Evolutionary conservation across 1,140 invertebrate species (phyloP), one percentile per base, ranked within the genome.

Genomic region (Pinna nobilis): DNA sequence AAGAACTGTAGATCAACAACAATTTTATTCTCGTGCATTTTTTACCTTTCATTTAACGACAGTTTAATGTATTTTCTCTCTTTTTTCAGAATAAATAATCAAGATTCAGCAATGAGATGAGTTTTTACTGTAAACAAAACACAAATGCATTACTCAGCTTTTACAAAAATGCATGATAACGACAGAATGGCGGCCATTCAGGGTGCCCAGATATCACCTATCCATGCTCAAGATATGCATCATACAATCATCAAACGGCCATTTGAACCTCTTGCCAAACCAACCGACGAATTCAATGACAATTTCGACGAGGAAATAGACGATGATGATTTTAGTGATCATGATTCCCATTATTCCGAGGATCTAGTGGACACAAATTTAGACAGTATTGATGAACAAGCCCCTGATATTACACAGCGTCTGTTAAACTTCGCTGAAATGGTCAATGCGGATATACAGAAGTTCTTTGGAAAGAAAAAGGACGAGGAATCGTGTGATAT

Each of bases 401-500:
- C 70, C 23, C 81, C 79, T 32, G 78, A 87, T 64, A 77, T 84
- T 59, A 84, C 84, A 4, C 78, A 81, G 49, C 80, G 82, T 66
- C 80, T 87, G n/a, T 60, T 87, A 13, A 66, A 77, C 44, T 87
- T 87, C 75, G 83, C 84, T 9, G 80, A 83, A 35, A 81, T 83
- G 81, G 82, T 85, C 13, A 87, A 81, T 68, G 67, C 73, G n/a
- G 85, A 87, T 78, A 87, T 87, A 67, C 77, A 87, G 51, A 87
- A 83, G 69, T 85, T 84, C 55, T 87, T 87, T 73, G 85, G 85
- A n/a, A 82, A 81, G 53, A 84, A 84, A 74, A 84, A 80, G 9
- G 83, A 84, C 3, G 85, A 87, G 30, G 85, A 86, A 61, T 77
- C 82, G 1, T 86, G 84, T 69, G 85, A 87, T 79, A 84, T 87